Evolutionary conservation across 2,888 invertebrate genomes (phyloP), one percentile per base, ranked within the genome.

Genomic region (Kuschelorhynchus macadamiae): DNA sequence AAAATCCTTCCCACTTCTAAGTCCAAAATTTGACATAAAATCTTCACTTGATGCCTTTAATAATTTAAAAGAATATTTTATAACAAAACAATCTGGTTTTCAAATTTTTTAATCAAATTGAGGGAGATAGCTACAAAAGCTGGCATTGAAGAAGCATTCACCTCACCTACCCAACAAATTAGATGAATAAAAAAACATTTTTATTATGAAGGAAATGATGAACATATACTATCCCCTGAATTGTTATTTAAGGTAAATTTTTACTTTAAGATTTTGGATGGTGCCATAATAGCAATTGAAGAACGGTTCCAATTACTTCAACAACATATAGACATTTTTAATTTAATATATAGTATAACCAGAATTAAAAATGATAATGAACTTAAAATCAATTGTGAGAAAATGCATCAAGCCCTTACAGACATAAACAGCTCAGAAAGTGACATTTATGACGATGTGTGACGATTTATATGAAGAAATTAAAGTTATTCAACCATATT

Each of bases 1-100:
- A 52, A 52, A 32, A 17, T 52, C 4, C 12, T 52, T 12, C n/a
- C n/a, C n/a, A n/a, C n/a, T n/a, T n/a, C 52, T 33, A 32, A 52
- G 18, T 20, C 18, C 21, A 20, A 46, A 46, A 18, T n/a, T 46
- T 9, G 17, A 46, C 46, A 46, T 46, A 3, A 46, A 17, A 20
- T 20, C 17, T 46, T 46, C 18, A 18, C n/a, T 17, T 2, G 46
- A 46, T 11, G 46, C 46, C 16, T n/a, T 42, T 8, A n/a, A 42
- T 8, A 42, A 42, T 42, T 16, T 42, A 46, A 3, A 20, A 18
- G 14, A 17, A 3, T 46, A 46, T 14, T 46, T 46, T 12, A 17
- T 18, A 16, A 12, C 3, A 3, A 46, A 16, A 46, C 2, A 16
- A 5, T 18, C n/a, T 20, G 46, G 14, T 17, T 46, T 46, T 17